These are phyloP conservation scores for Physeter macrocephalus DNA, from an alignment of 2,113 vertebrate species.

Conservation along the genomic window DNA sequence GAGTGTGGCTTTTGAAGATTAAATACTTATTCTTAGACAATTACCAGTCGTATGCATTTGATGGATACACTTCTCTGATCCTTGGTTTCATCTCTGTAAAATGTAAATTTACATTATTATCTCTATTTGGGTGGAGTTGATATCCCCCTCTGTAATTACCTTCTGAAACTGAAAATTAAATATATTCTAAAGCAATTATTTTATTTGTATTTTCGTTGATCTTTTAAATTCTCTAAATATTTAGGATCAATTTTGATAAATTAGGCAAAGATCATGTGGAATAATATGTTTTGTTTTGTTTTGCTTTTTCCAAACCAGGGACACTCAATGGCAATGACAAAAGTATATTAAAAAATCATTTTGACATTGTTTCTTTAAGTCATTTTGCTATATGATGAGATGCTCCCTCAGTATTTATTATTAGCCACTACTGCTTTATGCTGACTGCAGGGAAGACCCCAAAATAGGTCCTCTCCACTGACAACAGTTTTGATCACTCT, in stretches of 20 bases:
- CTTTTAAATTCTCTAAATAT: background rate
- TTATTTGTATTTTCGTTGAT: background rate
- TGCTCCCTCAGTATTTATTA: background rate
- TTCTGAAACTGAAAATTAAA: background rate
- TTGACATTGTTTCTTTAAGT: background rate
- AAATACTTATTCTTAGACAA: background rate
- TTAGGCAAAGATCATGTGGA: background rate
- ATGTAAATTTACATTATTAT: background rate
- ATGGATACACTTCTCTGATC: background rate
- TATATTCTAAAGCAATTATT: background rate
- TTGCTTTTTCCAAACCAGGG: background rate
- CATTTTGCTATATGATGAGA: background rate
- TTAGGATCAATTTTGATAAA: background rate
- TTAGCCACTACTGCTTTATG: background rate
- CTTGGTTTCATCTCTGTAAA: background rate
- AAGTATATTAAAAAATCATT: background rate
- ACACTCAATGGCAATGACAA: background rate
- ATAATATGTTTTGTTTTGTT: background rate
- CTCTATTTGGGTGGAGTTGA: background rate
- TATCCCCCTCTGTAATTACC: background rate
- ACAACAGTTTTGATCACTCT: background rate
- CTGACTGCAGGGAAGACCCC: background rate
- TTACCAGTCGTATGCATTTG: background rate
- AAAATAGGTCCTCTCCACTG: background rate
- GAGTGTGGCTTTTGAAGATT: background rate